Evolutionary conservation across 2,113 vertebrate genomes (phyloP).

Genomic region (Phylloscopus trochiloides): DNA sequence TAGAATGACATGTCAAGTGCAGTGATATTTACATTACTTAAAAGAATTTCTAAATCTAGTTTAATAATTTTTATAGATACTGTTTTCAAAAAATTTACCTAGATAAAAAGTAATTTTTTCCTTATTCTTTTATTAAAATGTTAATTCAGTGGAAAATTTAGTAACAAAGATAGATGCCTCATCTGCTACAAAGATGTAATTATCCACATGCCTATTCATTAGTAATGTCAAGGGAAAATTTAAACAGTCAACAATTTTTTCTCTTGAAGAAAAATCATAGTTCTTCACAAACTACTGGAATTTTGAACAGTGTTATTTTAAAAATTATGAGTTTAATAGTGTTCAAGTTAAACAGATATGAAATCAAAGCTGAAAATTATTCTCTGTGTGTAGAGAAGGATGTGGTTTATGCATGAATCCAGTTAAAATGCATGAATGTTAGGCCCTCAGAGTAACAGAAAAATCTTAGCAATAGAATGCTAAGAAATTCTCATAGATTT

Average conservation of each 20-base stretch:
- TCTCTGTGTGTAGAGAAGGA: not conserved
- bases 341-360: not conserved
- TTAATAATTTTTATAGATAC: not conserved
- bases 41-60: not conserved
- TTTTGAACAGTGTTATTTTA: not conserved
- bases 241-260: not conserved
- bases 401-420: not conserved
- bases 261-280: not conserved
- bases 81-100: not conserved
- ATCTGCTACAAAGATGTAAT: not conserved
- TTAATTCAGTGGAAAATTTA: not conserved
- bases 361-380: not conserved
- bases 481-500: not conserved
- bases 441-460: not conserved
- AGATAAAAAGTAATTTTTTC: fast-evolving
- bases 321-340: not conserved
- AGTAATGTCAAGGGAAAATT: not conserved
- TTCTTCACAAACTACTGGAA: not conserved
- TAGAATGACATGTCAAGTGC: not conserved
- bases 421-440: not conserved
- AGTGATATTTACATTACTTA: not conserved
- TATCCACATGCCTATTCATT: not conserved
- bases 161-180: not conserved
- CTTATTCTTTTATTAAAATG: not conserved
- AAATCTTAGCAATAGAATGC: not conserved